A percentile compares a stretch with the other conserved stretches of the same genome.
These are phyloP conservation scores for Pristionchus entomophagus DNA, from an alignment of 2,888 invertebrate genomes.

Conservation along the genomic window DNA sequence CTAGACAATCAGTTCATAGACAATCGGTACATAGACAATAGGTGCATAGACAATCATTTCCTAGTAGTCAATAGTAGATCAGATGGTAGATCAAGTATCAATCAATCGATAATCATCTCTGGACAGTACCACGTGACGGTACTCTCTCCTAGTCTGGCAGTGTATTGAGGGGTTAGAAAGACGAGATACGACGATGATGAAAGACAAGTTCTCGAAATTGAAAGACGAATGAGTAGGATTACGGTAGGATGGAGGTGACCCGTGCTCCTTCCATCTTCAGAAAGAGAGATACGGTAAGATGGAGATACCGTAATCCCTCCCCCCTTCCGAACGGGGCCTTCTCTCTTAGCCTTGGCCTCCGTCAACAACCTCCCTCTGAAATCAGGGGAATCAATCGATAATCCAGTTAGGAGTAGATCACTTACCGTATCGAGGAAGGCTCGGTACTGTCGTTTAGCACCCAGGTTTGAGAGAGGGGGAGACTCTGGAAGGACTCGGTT, in stretches of 20 bases:
- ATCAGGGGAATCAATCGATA: constrained; percentile 15
- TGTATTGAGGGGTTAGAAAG: constrained; percentile 42
- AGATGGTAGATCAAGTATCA: neutral
- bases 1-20: neutral
- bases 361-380: neutral
- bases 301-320: constrained; percentile 19
- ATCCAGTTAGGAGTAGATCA: neutral
- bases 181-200: constrained; percentile 41
- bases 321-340: constrained; percentile 33
- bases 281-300: constrained; percentile 35
- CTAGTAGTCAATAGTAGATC: constrained; percentile 2
- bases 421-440: constrained; percentile 18
- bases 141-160: constrained; percentile 41
- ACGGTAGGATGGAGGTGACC: constrained; percentile 16
- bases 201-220: constrained; percentile 28
- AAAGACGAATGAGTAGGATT: constrained; percentile 35
- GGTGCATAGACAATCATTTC: neutral
- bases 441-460: constrained; percentile 29
- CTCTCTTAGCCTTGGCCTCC: constrained; percentile 46
- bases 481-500: neutral
- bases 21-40: neutral
- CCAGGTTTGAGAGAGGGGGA: constrained; percentile 25
- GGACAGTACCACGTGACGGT: constrained; percentile 39
- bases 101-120: constrained; percentile 40
- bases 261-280: constrained; percentile 16